Evolutionary conservation across 2,113 vertebrate genomes (phyloP).

Genomic region (Eurypyga helias): DNA sequence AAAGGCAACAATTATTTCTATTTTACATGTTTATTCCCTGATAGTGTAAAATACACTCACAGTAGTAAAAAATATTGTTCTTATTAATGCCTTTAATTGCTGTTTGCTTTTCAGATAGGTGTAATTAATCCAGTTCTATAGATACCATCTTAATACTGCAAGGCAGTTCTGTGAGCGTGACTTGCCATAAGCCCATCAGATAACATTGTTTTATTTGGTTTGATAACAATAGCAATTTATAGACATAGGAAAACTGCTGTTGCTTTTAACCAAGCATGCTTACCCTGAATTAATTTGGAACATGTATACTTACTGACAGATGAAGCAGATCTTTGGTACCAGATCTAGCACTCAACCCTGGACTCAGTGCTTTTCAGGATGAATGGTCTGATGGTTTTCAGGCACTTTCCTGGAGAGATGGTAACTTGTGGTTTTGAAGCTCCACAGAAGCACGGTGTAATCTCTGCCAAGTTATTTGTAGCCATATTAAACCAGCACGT

Average conservation of each 20-base stretch:
- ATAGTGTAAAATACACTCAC: not conserved
- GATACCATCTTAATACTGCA: not conserved
- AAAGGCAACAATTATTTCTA: not conserved
- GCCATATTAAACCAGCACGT: not conserved
- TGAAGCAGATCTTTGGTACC: not conserved
- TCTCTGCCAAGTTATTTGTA: constrained; percentile 2
- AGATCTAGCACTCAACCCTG: not conserved
- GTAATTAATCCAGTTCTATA: not conserved
- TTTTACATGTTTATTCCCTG: not conserved
- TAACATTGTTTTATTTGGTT: not conserved
- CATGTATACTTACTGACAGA: not conserved
- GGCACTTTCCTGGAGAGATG: not conserved
- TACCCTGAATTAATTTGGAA: not conserved
- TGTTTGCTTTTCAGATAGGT: not conserved
- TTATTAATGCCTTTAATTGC: not conserved
- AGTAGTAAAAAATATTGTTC: not conserved
- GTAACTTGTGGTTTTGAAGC: not conserved
- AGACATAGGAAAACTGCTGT: not conserved
- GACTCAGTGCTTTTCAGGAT: not conserved
- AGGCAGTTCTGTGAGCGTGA: not conserved
- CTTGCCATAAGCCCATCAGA: not conserved
- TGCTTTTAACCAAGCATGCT: not conserved
- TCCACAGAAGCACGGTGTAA: not conserved
- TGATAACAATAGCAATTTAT: not conserved
- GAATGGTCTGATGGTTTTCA: not conserved